phyloP scores from a whole-genome alignment of 2,888 invertebrate genomes.

The Caenorhabditis wallacei region DNA sequence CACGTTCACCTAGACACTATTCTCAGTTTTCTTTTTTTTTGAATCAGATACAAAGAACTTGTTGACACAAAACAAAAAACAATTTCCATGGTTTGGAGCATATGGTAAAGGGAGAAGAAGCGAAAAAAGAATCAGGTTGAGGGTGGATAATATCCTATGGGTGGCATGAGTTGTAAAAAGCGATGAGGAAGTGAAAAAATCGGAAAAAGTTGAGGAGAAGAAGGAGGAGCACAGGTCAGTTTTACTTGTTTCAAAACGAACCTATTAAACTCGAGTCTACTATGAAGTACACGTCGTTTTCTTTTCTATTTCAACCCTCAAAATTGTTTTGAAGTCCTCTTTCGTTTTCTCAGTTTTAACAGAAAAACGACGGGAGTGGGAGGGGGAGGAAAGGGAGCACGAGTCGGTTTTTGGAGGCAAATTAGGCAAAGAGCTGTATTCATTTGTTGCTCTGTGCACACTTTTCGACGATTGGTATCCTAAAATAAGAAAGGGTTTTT shows the following conservation, averaged over 20 bases:
- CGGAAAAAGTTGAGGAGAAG: conserved; percentile 21
- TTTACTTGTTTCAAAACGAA: conserved; percentile 22
- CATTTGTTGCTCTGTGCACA: conserved; percentile 24
- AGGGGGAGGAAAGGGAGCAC: conserved; percentile 14
- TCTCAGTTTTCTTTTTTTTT: conserved; percentile 7
- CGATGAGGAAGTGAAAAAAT: conserved; percentile 55
- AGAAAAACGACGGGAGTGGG: conserved; percentile 27
- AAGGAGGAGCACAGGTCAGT: conserved; percentile 33
- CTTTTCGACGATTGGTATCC: conserved; percentile 48
- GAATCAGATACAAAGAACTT: not conserved
- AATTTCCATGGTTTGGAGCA: conserved; percentile 12
- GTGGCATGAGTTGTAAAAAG: conserved; percentile 35
- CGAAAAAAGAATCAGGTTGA: not conserved
- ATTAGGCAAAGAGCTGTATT: conserved; percentile 59
- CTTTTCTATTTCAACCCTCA: conserved; percentile 1
- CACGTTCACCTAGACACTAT: conserved; percentile 33
- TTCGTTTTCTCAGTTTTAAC: not conserved
- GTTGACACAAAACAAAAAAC: conserved; percentile 34
- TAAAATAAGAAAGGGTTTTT: conserved; percentile 23
- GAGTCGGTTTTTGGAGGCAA: conserved; percentile 23
- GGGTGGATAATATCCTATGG: not conserved
- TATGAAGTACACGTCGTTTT: conserved; percentile 20
- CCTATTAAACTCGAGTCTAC: conserved; percentile 36
- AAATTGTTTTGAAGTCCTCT: conserved; percentile 49
- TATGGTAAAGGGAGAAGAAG: conserved; percentile 13